Percentiles rank a stretch among this genome's conserved stretches.
Conservation (phyloP, 2,888 invertebrate species). For the Heliconius ethilla region DNA sequence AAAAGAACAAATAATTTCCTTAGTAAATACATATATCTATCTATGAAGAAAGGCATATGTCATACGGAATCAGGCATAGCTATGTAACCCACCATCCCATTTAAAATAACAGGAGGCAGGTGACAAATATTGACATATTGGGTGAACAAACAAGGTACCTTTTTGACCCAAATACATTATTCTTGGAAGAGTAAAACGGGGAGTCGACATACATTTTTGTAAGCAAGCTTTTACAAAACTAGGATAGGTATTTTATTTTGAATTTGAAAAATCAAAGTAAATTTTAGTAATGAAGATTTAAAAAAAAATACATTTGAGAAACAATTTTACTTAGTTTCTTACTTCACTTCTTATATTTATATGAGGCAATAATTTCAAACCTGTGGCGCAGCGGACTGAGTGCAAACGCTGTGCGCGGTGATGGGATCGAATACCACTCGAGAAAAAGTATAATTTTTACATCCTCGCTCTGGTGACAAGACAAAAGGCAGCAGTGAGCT, state of each 20-base stretch:
- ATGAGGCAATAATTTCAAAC: too few relatives aligned
- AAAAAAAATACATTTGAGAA: too few relatives aligned
- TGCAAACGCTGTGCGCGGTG: too few relatives aligned
- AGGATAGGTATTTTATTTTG: conserved; percentile 1
- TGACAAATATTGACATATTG: conserved; percentile 66
- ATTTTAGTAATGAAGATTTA: neutral
- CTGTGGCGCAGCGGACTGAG: too few relatives aligned
- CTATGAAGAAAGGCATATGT: neutral
- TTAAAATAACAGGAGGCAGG: conserved; percentile 46
- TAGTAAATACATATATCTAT: neutral
- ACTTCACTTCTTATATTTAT: too few relatives aligned
- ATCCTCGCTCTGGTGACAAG: too few relatives aligned
- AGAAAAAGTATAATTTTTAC: too few relatives aligned
- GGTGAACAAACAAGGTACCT: conserved; percentile 52
- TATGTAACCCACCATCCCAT: conserved; percentile 25
- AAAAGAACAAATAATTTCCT: too few relatives aligned
- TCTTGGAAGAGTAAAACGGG: conserved; percentile 55
- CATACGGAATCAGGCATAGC: conserved; percentile 33
- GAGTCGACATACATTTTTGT: conserved; percentile 33
- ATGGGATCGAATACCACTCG: too few relatives aligned
- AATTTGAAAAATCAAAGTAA: conserved; percentile 9
- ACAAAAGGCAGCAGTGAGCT: too few relatives aligned
- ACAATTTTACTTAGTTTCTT: too few relatives aligned
- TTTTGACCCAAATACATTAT: conserved; percentile 66
- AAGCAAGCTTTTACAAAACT: conserved; percentile 22